Conservation (phyloP, 2,113 vertebrate species). For the Argyrosomus japonicus region DNA sequence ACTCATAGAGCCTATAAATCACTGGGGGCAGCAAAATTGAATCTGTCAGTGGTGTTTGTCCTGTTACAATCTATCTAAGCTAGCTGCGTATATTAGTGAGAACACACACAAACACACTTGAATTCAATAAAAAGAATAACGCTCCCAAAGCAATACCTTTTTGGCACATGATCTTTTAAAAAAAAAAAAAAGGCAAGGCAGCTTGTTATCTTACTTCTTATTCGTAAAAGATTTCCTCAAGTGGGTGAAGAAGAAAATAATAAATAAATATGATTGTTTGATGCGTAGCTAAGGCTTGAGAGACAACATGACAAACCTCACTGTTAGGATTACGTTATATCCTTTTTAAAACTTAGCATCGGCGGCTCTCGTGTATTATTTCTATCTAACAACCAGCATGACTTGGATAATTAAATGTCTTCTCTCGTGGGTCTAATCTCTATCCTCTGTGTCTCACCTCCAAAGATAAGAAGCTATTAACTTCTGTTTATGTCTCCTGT, state of each 20-base stretch:
- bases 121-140: conserved; percentile 10
- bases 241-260: background rate
- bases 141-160: background rate
- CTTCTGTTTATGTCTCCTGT: conserved; percentile 42
- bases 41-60: conserved; percentile 62
- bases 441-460: conserved; percentile 38
- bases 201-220: too few relatives aligned
- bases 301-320: conserved; percentile 31
- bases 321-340: conserved; percentile 28
- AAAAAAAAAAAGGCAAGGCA: background rate
- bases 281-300: background rate
- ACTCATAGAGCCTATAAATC: conserved; percentile 66
- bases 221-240: background rate
- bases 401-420: conserved; percentile 59
- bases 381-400: conserved; percentile 35
- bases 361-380: conserved; percentile 26
- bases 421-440: conserved; percentile 46
- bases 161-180: background rate
- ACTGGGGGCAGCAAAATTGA: conserved; percentile 56
- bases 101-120: conserved; percentile 3
- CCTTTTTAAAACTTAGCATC: conserved; percentile 16
- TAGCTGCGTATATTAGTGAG: conserved; percentile 34
- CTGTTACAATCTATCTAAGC: conserved; percentile 46
- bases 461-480: conserved; percentile 51
- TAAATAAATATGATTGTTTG: conserved; percentile 5